Evolutionary conservation across 2,797 vertebrate species (phyloP).

Genomic region (Labroides dimidiatus): DNA sequence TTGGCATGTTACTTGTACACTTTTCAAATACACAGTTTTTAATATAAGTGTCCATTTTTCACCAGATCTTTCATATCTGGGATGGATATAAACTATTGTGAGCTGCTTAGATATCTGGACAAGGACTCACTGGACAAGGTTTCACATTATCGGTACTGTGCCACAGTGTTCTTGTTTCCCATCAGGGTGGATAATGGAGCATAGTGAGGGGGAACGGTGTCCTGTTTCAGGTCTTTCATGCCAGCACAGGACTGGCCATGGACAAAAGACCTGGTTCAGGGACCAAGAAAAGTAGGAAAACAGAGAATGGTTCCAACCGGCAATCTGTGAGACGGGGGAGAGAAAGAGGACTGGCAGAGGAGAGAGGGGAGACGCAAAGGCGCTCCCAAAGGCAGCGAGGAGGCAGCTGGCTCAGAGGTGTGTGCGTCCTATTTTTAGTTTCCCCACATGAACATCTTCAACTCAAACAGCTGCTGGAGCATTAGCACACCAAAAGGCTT

Average conservation of each 20-base stretch:
- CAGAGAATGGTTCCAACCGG: constrained; percentile 28
- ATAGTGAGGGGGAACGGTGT: constrained; percentile 45
- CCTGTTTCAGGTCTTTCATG: constrained; percentile 60
- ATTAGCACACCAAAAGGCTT: constrained; percentile 66
- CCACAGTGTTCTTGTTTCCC: constrained; percentile 58
- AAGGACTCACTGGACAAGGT: constrained; percentile 34
- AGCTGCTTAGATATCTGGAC: constrained; percentile 44
- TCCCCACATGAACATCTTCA: constrained; percentile 69
- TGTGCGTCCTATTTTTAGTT: constrained; percentile 83
- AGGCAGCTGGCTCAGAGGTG: constrained; percentile 83
- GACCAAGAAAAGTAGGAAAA: constrained; percentile 38
- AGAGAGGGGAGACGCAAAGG: constrained; percentile 63
- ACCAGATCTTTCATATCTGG: constrained; percentile 36
- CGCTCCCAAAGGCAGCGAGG: constrained; percentile 73
- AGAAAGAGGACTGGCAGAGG: constrained; percentile 38
- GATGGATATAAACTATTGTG: constrained; percentile 30
- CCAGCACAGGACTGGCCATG: constrained; percentile 44
- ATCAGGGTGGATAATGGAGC: constrained; percentile 61
- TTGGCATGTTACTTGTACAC: constrained; percentile 22
- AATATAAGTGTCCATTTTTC: constrained; percentile 21
- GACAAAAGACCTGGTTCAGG: constrained; percentile 53
- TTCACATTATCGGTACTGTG: constrained; percentile 41
- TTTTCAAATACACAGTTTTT: constrained; percentile 31
- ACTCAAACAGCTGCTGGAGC: constrained; percentile 80
- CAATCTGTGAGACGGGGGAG: constrained; percentile 21